These are phyloP conservation scores for Nudaria mundana DNA, from an alignment of 2,888 invertebrate species.

Conservation along the genomic window DNA sequence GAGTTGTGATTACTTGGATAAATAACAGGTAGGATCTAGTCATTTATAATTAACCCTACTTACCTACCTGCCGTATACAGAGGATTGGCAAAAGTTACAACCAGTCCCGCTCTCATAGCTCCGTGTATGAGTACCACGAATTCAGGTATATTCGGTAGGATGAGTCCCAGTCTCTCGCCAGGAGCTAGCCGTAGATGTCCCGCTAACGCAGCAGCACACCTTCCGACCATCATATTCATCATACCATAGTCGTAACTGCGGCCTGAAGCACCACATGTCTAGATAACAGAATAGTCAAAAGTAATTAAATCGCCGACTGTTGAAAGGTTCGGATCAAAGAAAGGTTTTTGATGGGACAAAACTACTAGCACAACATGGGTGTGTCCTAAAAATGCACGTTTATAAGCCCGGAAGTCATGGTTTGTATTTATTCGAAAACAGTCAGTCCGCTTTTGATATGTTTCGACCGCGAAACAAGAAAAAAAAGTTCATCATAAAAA, in stretches of 20 bases:
- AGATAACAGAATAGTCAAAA: constrained; percentile 8
- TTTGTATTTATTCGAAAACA: too few relatives aligned
- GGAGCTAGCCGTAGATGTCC: constrained; percentile 79
- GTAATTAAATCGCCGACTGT: neutral
- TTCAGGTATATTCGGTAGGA: constrained; percentile 87
- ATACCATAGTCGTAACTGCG: constrained; percentile 84
- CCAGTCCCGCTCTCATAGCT: constrained; percentile 83
- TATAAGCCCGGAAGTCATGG: too few relatives aligned
- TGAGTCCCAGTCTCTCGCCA: constrained; percentile 84
- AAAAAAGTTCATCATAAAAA: too few relatives aligned
- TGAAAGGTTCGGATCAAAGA: too few relatives aligned
- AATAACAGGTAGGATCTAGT: too few relatives aligned
- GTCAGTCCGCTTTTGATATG: too few relatives aligned
- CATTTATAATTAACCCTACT: neutral
- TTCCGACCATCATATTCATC: constrained; percentile 79
- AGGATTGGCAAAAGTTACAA: constrained; percentile 86
- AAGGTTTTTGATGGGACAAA: too few relatives aligned
- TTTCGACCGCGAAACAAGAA: too few relatives aligned
- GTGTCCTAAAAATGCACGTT: too few relatives aligned
- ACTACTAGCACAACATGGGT: too few relatives aligned
- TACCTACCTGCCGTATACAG: constrained; percentile 83
- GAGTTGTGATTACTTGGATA: too few relatives aligned
- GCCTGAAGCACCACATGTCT: constrained; percentile 86
- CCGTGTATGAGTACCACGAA: constrained; percentile 84
- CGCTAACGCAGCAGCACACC: constrained; percentile 81